Evolutionary conservation across 2,797 vertebrate species (phyloP), one percentile per base, ranked within the genome.

Genomic region (Mus minutoides): DNA sequence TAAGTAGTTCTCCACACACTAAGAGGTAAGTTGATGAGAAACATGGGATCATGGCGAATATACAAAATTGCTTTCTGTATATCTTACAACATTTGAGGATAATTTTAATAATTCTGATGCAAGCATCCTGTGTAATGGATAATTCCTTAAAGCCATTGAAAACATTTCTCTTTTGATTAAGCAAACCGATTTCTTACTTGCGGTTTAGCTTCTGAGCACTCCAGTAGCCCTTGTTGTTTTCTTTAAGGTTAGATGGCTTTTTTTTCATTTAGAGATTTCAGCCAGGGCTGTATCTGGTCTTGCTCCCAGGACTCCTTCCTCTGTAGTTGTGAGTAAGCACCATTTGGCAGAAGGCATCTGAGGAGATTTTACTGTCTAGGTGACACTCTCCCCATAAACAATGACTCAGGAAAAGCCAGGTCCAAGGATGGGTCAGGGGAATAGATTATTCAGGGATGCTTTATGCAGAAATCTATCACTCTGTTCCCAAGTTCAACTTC

Each of bases 371-470:
- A 73, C 49, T 94, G 62, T 22, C 75, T 56, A 9, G n/a, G 34
- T 95, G 85, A 95, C 77, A 79, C 84, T 31, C 10, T 60, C 62
- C 49, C 46, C 37, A 52, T 88, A 92, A 94, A 87, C 83, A 92
- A 7, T 84, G 92, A 97, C 82, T 96, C 95, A 96, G 92, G 29
- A 69, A 83, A 95, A 96, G 3, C 67, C 37, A 34, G 49, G 62
- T 86, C 56, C 86, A 87, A 92, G 6, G 43, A 91, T 96, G 95
- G 96, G 46, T 96, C 93, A 96, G 75, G 76, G 43, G 19, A 84
- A 46, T 71, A 14, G 9, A 92, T 95, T 85, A 90, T 26, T 94
- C 87, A 71, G 84, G 89, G 58, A 2, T 69, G 29, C 19, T 92
- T 86, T 89, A 49, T 91, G 69, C 19, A 71, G 54, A 96, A 93